Percentiles rank a stretch among this genome's conserved stretches.
These are phyloP conservation scores for Melitaea athalia DNA, from an alignment of 2,888 invertebrate genomes.

Conservation along the genomic window DNA sequence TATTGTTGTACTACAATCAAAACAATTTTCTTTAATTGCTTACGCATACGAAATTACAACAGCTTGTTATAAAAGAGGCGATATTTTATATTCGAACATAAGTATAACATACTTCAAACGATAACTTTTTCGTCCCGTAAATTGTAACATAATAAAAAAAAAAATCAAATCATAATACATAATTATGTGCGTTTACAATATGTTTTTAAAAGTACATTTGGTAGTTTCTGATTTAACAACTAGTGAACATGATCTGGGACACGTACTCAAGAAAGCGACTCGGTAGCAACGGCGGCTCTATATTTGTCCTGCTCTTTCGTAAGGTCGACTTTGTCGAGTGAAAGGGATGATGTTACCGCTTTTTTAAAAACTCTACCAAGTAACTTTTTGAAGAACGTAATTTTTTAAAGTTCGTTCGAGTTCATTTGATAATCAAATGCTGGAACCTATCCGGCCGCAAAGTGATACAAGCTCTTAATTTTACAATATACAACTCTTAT, in stretches of 20 bases:
- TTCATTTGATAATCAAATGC: constrained; percentile 34
- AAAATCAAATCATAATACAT: constrained; percentile 59
- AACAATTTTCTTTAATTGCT: constrained; percentile 15
- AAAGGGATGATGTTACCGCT: constrained; percentile 46
- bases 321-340: constrained; percentile 39
- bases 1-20: constrained; percentile 14
- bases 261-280: constrained; percentile 44
- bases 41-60: constrained; percentile 13
- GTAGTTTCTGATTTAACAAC: constrained; percentile 56
- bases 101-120: constrained; percentile 15
- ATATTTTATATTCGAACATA: constrained; percentile 31
- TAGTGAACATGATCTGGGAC: constrained; percentile 55
- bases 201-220: constrained; percentile 67
- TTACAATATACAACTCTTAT: constrained; percentile 44
- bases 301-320: constrained; percentile 40
- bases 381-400: constrained; percentile 42
- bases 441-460: constrained; percentile 31
- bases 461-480: constrained; percentile 42
- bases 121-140: constrained; percentile 22
- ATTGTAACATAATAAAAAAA: constrained; percentile 51
- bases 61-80: constrained; percentile 25
- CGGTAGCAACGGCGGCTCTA: constrained; percentile 34
- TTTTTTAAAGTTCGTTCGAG: constrained; percentile 37
- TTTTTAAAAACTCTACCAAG: constrained; percentile 38
- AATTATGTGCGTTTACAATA: constrained; percentile 68